These are phyloP conservation scores for Platerodrilus igneus DNA, from an alignment of 2,888 invertebrate genomes.

Conservation along the genomic window DNA sequence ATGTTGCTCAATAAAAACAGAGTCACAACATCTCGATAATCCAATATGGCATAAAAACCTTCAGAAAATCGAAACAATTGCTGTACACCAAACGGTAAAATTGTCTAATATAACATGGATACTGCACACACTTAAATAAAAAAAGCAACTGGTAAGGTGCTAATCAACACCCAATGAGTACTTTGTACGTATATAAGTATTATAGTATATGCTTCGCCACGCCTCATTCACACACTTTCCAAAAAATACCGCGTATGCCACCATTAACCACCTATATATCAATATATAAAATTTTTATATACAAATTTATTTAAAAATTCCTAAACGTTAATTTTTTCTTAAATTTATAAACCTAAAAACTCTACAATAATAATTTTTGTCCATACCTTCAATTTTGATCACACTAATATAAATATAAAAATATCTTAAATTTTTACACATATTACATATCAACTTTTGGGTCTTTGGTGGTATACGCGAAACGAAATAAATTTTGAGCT, in stretches of 20 bases:
- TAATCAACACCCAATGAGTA: slow-evolving; percentile 47
- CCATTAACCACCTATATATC: slow-evolving; percentile 53
- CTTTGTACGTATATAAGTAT: slow-evolving; percentile 51
- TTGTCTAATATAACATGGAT: slow-evolving; percentile 52
- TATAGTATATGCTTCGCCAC: slow-evolving; percentile 48
- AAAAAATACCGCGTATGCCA: slow-evolving; percentile 42
- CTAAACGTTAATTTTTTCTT: slow-evolving; percentile 63
- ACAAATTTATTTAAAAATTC: slow-evolving; percentile 65
- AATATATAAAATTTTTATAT: slow-evolving; percentile 61
- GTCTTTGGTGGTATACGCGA: slow-evolving; percentile 32
- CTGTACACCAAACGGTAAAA: slow-evolving; percentile 53
- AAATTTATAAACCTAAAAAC: slow-evolving; percentile 50
- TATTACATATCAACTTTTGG: slow-evolving; percentile 47
- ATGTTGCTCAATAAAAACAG: slow-evolving; percentile 65
- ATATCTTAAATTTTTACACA: slow-evolving; percentile 52
- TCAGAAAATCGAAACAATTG: slow-evolving; percentile 46
- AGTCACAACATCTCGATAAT: slow-evolving; percentile 49
- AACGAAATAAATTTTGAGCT: slow-evolving; percentile 49
- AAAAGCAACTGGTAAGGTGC: slow-evolving; percentile 47
- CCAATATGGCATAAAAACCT: slow-evolving; percentile 29
- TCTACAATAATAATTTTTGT: slow-evolving; percentile 49
- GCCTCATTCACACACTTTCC: slow-evolving; percentile 41
- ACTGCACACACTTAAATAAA: slow-evolving; percentile 50
- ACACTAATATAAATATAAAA: slow-evolving; percentile 53
- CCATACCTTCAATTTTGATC: slow-evolving; percentile 52